Base-by-base conservation (phyloP, 1,140 invertebrate species). In the Melanaphis sacchari region DNA sequence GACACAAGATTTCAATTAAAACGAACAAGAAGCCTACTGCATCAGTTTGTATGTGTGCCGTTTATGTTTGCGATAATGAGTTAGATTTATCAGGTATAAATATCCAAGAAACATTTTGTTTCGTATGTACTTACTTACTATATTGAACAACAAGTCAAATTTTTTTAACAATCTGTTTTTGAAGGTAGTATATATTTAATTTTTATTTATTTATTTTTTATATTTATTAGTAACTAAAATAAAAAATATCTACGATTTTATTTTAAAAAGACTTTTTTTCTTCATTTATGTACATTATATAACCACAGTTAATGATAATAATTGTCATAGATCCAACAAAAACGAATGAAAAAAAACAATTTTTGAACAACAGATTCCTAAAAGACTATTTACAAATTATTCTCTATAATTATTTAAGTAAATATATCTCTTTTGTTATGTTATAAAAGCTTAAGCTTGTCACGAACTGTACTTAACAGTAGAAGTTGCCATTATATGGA, bases 1-100 rank as follows among this genome's bases (percentile, higher is more conserved):
- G 90, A 91, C 90, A 91, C 54, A 46, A 91, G 54, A 76, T 91
- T 91, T 91, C 90, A 91, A 76, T 91, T 91, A 91, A 91, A 91
- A 36, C 90, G 90, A 90, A 91, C 90, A 41, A 8, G 26, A 38
- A 52, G 46, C n/a, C n/a, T 49, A 46, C 43, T 38, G 84, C 41
- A 87, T n/a, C 26, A 26, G 4, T 31, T 41, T 87, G 84, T 87
- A n/a, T 84, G n/a, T 38, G 84, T 40, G 41, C 36, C 40, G 41
- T 84, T 84, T 40, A 84, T 84, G 82, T 84, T 41, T 36, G 43
- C 36, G 40, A 52, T 89, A 89, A 89, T 89, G n/a, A 52, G 43
- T 52, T 89, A 46, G 46, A 89, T 89, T 89, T 89, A 89, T 89
- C n/a, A 43, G 26, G 18, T 85, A 76, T 76, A 76, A n/a, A 76